Evolutionary conservation across 2,888 invertebrate species (phyloP).

Genomic region (Eupithecia vulgata): DNA sequence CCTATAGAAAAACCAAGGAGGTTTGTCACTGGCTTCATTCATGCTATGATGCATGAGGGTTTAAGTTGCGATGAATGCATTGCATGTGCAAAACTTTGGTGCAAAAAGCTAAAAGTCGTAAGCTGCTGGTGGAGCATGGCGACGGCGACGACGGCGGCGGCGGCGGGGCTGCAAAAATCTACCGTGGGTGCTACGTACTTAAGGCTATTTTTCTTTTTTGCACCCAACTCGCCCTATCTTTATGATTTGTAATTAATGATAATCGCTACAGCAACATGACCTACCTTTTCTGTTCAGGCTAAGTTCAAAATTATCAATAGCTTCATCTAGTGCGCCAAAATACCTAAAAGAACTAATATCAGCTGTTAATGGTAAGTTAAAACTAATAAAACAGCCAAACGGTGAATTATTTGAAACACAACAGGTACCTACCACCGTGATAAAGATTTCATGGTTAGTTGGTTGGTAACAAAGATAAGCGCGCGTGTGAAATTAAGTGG

Average conservation of each 20-base stretch:
- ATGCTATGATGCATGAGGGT: too few species aligned
- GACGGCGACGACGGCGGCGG: too few species aligned
- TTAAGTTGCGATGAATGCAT: background rate
- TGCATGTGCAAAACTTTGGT: too few species aligned
- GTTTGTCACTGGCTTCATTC: background rate
- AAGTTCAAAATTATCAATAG: slow-evolving; percentile 24
- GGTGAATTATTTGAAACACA: slow-evolving; percentile 63
- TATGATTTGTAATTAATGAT: slow-evolving; percentile 42
- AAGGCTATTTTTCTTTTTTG: too few species aligned
- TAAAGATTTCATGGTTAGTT: slow-evolving; percentile 62
- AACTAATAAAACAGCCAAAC: slow-evolving; percentile 54
- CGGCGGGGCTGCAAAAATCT: too few species aligned
- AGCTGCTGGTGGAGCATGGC: too few species aligned
- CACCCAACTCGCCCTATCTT: too few species aligned
- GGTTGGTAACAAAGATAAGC: slow-evolving; percentile 35
- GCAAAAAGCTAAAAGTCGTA: too few species aligned
- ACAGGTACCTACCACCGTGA: slow-evolving; percentile 66
- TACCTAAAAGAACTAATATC: slow-evolving; percentile 65
- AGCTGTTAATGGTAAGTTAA: slow-evolving; percentile 55
- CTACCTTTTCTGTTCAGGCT: background rate
- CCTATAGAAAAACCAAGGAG: background rate
- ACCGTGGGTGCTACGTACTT: too few species aligned
- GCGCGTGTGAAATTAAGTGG: too few species aligned
- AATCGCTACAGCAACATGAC: slow-evolving; percentile 62
- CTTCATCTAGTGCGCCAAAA: slow-evolving; percentile 55